phyloP scores from a whole-genome alignment of 2,113 vertebrate genomes.

The Prochilodus magdalenae region DNA sequence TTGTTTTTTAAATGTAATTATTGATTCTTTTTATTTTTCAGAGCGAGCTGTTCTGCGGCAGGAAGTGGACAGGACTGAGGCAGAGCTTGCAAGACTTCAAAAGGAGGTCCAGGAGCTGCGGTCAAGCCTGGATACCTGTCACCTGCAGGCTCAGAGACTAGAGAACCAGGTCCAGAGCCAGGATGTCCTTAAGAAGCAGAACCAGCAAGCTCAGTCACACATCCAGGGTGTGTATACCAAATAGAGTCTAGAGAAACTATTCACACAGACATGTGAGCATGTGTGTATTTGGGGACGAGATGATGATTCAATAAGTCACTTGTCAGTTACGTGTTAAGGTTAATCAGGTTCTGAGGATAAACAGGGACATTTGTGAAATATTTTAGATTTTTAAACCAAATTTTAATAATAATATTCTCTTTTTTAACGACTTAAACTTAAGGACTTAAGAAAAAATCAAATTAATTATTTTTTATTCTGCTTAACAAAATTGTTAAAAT shows the following conservation, averaged over 20 bases:
- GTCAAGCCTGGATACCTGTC: constrained; percentile 62
- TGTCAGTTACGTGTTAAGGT: too few relatives aligned
- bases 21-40: constrained; percentile 50
- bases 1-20: too few relatives aligned
- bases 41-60: constrained; percentile 75
- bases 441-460: too few relatives aligned
- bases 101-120: constrained; percentile 74
- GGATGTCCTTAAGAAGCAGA: constrained; percentile 72
- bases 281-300: too few relatives aligned
- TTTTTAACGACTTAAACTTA: too few relatives aligned
- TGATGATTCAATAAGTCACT: too few relatives aligned
- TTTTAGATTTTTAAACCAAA: too few relatives aligned
- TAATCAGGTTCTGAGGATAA: too few relatives aligned
- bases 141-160: constrained; percentile 73
- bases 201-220: constrained; percentile 74
- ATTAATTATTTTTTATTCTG: too few relatives aligned
- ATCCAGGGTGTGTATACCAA: constrained; percentile 74
- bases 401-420: too few relatives aligned
- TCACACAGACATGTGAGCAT: neutral
- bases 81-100: constrained; percentile 71
- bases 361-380: too few relatives aligned
- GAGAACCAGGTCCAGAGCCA: constrained; percentile 72
- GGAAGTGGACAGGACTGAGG: constrained; percentile 67
- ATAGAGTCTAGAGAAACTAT: neutral
- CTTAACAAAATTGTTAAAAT: too few relatives aligned